phyloP scores from a whole-genome alignment of 2,797 vertebrate genomes.

The Pangasius sanitwongsei region DNA sequence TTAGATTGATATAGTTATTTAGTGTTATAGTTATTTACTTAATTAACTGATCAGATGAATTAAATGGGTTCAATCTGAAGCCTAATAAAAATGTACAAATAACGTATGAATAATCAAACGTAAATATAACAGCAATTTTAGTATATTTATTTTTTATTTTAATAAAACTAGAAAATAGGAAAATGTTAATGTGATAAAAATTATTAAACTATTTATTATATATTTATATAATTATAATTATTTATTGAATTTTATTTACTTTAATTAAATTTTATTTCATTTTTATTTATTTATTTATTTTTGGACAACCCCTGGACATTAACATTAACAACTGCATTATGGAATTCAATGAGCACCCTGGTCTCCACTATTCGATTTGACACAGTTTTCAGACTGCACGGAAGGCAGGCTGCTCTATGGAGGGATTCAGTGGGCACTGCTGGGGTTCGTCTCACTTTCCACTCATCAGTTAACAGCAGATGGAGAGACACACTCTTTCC shows the following conservation, averaged over 20 bases:
- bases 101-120: not conserved
- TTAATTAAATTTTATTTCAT: not conserved
- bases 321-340: not conserved
- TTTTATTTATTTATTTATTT: not conserved
- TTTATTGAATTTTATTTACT: not conserved
- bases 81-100: not conserved
- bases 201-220: not conserved
- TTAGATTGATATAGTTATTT: not conserved
- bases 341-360: not conserved
- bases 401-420: slow-evolving; percentile 51
- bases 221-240: not conserved
- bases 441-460: slow-evolving; percentile 74
- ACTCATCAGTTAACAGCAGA: slow-evolving; percentile 49
- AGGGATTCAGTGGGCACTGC: slow-evolving; percentile 65
- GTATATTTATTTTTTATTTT: not conserved
- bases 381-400: not conserved
- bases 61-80: not conserved
- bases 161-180: not conserved
- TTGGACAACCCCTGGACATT: not conserved
- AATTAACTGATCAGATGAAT: not conserved
- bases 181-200: too few species aligned
- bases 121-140: not conserved
- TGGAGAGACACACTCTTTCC: slow-evolving; percentile 42
- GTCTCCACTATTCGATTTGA: not conserved
- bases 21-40: not conserved